phyloP scores from a whole-genome alignment of 2,888 invertebrate genomes.

The Tetramorium bicarinatum region DNA sequence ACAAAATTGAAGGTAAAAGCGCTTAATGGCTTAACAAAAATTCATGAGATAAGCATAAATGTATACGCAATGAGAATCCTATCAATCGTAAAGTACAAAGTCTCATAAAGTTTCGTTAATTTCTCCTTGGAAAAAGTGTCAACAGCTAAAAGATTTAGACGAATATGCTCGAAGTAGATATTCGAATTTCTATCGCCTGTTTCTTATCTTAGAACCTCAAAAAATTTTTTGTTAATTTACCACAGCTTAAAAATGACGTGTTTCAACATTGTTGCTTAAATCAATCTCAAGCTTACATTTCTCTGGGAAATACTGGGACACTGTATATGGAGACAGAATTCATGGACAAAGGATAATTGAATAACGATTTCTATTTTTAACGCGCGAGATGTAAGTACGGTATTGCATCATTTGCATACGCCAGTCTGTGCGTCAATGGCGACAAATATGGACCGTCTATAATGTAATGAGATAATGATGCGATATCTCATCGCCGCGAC shows the following conservation, averaged over 20 bases:
- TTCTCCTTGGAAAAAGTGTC: not conserved
- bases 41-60: not conserved
- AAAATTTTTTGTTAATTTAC: not conserved
- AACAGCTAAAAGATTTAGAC: not conserved
- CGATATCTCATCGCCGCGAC: conserved; percentile 46
- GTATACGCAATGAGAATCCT: not conserved
- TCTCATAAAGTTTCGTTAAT: not conserved
- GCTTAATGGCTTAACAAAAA: not conserved
- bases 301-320: not conserved
- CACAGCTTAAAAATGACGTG: not conserved
- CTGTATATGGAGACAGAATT: not conserved
- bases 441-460: conserved; percentile 52
- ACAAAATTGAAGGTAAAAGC: not conserved
- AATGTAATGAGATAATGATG: conserved; percentile 39
- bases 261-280: not conserved
- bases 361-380: conserved; percentile 22
- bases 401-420: conserved; percentile 25
- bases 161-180: not conserved
- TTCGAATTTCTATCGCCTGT: not conserved
- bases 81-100: not conserved
- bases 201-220: not conserved
- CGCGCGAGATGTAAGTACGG: conserved; percentile 1
- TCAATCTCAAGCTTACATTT: not conserved
- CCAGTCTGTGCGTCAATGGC: conserved; percentile 25
- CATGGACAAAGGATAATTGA: conserved; percentile 25